Evolutionary conservation across 2,797 vertebrate genomes (phyloP).

Genomic region (Cercopithecus hamlyni): DNA sequence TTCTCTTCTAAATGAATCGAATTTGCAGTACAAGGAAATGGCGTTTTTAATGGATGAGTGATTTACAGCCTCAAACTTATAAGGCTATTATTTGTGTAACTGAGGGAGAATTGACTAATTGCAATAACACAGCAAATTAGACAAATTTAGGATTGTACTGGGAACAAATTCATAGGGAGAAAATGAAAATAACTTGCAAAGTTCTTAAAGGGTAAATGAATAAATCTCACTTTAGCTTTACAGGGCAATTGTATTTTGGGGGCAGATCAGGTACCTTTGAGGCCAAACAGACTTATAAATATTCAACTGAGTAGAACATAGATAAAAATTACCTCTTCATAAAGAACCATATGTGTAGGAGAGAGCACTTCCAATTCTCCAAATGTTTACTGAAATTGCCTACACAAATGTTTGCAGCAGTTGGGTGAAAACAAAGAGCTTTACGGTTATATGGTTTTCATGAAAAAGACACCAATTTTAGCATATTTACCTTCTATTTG

Average conservation of each 20-base stretch:
- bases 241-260: constrained; percentile 57
- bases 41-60: constrained; percentile 87
- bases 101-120: constrained; percentile 81
- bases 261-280: constrained; percentile 66
- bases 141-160: constrained; percentile 79
- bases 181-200: constrained; percentile 79
- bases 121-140: constrained; percentile 81
- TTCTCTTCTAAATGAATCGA: constrained; percentile 85
- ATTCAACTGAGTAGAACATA: constrained; percentile 72
- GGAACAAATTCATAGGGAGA: constrained; percentile 75
- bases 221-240: constrained; percentile 80
- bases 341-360: constrained; percentile 73
- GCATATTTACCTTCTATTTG: constrained; percentile 64
- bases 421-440: constrained; percentile 61
- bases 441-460: constrained; percentile 50
- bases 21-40: constrained; percentile 83
- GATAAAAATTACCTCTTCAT: constrained; percentile 81
- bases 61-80: constrained; percentile 84
- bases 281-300: constrained; percentile 78
- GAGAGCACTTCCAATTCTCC: constrained; percentile 74
- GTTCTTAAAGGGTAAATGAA: constrained; percentile 80
- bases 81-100: constrained; percentile 81
- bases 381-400: constrained; percentile 76
- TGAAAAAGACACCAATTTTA: constrained; percentile 36
- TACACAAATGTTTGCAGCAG: constrained; percentile 69